Conservation (phyloP, 2,888 invertebrate genomes). For the Stegophylla sp. region DNA sequence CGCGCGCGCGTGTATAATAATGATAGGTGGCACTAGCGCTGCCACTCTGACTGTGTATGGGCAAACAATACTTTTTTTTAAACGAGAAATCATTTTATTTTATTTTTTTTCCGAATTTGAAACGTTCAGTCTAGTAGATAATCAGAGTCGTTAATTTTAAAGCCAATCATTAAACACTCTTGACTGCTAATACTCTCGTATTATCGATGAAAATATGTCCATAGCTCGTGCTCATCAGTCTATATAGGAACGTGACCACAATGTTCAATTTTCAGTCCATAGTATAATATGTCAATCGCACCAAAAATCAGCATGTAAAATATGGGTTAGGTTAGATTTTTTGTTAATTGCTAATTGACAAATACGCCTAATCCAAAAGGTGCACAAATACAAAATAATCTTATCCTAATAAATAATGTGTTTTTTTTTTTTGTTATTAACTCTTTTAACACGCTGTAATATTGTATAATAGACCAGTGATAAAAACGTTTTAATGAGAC, state of each 20-base stretch:
- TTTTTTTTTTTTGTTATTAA: too few relatives aligned
- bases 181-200: slow-evolving; percentile 37
- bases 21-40: slow-evolving; percentile 41
- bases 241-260: slow-evolving; percentile 25
- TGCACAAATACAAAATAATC: too few relatives aligned
- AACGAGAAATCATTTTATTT: slow-evolving; percentile 44
- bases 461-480: too few relatives aligned
- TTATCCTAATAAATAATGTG: too few relatives aligned
- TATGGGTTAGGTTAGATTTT: too few relatives aligned
- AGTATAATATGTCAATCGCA: too few relatives aligned
- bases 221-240: background rate
- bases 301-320: too few relatives aligned
- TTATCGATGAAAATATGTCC: slow-evolving; percentile 23
- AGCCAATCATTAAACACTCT: slow-evolving; percentile 55
- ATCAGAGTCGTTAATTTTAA: slow-evolving; percentile 47
- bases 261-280: slow-evolving; percentile 6
- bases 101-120: slow-evolving; percentile 15
- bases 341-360: too few relatives aligned
- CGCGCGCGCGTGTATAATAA: slow-evolving; percentile 6
- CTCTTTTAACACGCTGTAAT: too few relatives aligned
- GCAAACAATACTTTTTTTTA: slow-evolving; percentile 30
- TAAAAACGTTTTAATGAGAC: too few relatives aligned
- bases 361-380: too few relatives aligned
- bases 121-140: slow-evolving; percentile 47
- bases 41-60: background rate